A percentile compares a stretch with the other conserved stretches of the same genome.
Conservation (phyloP, 2,888 invertebrate species). For the Baccha elongata region DNA sequence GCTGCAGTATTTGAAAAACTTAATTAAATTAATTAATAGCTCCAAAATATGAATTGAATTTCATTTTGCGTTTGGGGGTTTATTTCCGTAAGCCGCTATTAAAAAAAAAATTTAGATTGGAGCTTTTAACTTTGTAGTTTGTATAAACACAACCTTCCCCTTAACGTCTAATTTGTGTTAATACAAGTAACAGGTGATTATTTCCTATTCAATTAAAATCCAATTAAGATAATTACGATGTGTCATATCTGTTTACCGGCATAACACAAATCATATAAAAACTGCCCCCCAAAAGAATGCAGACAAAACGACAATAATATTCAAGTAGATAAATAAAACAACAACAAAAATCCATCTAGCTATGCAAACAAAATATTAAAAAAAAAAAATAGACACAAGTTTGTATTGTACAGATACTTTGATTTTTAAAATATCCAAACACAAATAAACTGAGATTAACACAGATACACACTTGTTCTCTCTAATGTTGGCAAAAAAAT, state of each 20-base stretch:
- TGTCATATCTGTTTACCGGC: slow-evolving; percentile 30
- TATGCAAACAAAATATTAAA: neutral
- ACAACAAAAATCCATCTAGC: neutral
- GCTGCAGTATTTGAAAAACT: too few relatives aligned
- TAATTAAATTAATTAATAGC: too few relatives aligned
- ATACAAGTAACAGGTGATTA: neutral
- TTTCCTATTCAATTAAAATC: slow-evolving; percentile 43
- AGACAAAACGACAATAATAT: neutral
- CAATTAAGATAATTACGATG: slow-evolving; percentile 58
- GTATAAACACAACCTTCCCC: neutral
- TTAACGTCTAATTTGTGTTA: neutral
- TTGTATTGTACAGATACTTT: neutral
- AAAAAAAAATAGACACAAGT: neutral
- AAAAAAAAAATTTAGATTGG: too few relatives aligned
- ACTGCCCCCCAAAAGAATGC: slow-evolving; percentile 10
- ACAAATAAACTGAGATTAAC: slow-evolving; percentile 21
- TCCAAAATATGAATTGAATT: too few relatives aligned
- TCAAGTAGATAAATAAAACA: neutral
- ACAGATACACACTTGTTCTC: neutral
- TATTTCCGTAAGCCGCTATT: too few relatives aligned
- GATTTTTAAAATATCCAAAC: slow-evolving; percentile 2
- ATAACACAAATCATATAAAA: slow-evolving; percentile 8
- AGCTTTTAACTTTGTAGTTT: too few relatives aligned
- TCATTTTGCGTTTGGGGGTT: too few relatives aligned
- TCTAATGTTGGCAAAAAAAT: neutral